phyloP scores from a whole-genome alignment of 2,113 vertebrate species.

The Limanda limanda region DNA sequence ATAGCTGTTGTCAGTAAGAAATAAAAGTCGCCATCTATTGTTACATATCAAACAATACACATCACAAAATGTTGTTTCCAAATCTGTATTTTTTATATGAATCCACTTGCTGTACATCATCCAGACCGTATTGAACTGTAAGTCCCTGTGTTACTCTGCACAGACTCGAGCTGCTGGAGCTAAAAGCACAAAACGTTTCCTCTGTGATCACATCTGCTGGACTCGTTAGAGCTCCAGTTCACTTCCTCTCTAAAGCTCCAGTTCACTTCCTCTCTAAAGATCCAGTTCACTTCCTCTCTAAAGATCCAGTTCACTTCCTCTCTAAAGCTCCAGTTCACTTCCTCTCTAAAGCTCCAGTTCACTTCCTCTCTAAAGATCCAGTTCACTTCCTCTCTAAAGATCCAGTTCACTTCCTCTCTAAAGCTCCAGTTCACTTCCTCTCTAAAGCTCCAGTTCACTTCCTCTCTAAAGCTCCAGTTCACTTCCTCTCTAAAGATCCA shows the following conservation, averaged over 20 bases:
- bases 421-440: constrained; percentile 51
- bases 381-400: constrained; percentile 50
- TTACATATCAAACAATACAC: too few species aligned
- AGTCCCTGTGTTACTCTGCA: background rate
- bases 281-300: constrained; percentile 48
- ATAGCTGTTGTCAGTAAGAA: too few species aligned
- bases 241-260: constrained; percentile 45
- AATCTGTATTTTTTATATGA: background rate
- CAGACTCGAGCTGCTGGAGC: background rate
- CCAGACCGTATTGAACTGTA: background rate
- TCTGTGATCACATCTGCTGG: constrained; percentile 64
- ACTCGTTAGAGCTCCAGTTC: constrained; percentile 48
- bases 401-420: too few species aligned
- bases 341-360: constrained; percentile 36
- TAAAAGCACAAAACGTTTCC: constrained; percentile 22
- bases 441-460: too few species aligned
- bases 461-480: constrained; percentile 35
- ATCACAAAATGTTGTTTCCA: too few species aligned
- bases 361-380: constrained; percentile 35
- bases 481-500: constrained; percentile 56
- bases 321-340: constrained; percentile 50
- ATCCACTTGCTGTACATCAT: too few species aligned
- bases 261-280: constrained; percentile 56
- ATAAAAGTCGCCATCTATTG: too few species aligned
- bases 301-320: too few species aligned